A percentile compares a stretch with the other conserved stretches of the same genome.
These are phyloP conservation scores for Gymnothorax javanicus DNA, from an alignment of 2,797 vertebrate species.

Conservation along the genomic window DNA sequence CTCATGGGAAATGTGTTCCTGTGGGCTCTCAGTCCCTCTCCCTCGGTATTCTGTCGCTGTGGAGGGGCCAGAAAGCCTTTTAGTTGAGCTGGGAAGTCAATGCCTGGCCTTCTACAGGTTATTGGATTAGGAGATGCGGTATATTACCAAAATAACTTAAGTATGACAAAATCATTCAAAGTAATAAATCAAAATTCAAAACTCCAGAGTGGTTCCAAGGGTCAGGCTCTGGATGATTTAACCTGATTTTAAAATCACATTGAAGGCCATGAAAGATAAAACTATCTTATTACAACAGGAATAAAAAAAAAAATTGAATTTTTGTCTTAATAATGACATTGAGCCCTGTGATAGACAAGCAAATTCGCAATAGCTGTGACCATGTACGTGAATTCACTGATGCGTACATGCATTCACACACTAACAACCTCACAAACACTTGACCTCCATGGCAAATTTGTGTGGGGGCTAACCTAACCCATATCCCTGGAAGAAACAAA, in stretches of 20 bases:
- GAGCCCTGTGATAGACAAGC: background rate
- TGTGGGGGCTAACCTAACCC: too few species aligned
- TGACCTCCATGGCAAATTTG: too few species aligned
- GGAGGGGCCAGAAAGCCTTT: background rate
- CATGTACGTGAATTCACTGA: too few species aligned
- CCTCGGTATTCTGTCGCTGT: background rate
- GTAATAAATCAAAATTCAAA: background rate
- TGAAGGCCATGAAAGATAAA: background rate
- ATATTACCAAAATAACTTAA: background rate
- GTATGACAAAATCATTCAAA: background rate
- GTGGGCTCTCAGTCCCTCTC: background rate
- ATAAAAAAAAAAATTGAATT: background rate
- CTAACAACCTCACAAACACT: too few species aligned
- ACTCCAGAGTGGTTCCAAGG: background rate
- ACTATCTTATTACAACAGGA: background rate
- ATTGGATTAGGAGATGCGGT: background rate
- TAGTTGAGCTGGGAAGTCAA: background rate
- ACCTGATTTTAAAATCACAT: background rate
- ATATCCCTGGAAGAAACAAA: too few species aligned
- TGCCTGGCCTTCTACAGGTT: background rate
- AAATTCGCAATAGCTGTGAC: too few species aligned
- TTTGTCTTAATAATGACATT: background rate
- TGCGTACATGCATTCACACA: too few species aligned
- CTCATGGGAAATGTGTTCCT: background rate
- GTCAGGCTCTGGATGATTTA: background rate